phyloP scores from a whole-genome alignment of 2,888 invertebrate genomes.

The Yponomeuta cagnagella region DNA sequence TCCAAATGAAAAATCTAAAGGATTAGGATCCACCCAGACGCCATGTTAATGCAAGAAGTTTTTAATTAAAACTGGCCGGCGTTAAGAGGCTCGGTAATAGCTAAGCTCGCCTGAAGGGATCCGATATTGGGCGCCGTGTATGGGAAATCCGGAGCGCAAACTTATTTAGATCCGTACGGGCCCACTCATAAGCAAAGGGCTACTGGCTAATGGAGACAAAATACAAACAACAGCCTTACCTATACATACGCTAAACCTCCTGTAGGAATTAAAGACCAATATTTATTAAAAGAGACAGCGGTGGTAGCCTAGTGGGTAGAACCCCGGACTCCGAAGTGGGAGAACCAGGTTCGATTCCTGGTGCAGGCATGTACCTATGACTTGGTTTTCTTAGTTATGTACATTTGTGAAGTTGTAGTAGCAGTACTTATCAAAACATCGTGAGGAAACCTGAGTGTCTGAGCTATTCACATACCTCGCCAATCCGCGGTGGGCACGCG shows the following conservation, averaged over 20 bases:
- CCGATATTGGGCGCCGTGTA: constrained; percentile 63
- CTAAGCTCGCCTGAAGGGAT: constrained; percentile 64
- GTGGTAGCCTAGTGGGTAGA: too few relatives aligned
- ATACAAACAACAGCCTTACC: constrained; percentile 4
- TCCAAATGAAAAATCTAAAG: constrained; percentile 20
- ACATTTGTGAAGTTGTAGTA: too few relatives aligned
- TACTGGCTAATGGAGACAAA: constrained; percentile 57
- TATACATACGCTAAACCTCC: neutral
- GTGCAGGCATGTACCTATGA: too few relatives aligned
- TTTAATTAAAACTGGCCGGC: constrained; percentile 73
- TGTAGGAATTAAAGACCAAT: neutral
- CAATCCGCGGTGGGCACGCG: too few relatives aligned
- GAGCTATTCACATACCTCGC: too few relatives aligned
- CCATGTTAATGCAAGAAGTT: constrained; percentile 73
- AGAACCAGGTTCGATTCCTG: too few relatives aligned
- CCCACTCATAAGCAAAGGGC: constrained; percentile 53
- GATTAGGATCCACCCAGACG: constrained; percentile 61
- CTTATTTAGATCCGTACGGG: constrained; percentile 69
- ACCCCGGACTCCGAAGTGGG: too few relatives aligned
- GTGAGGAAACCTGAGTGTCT: too few relatives aligned
- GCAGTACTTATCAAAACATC: too few relatives aligned
- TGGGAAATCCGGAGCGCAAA: constrained; percentile 68
- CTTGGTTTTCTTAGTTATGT: too few relatives aligned
- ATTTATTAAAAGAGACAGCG: too few relatives aligned
- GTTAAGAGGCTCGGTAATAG: constrained; percentile 74